A percentile compares a stretch with the other conserved stretches of the same genome.
phyloP scores from a whole-genome alignment of 2,888 invertebrate species.

The Phaedon cochleariae region DNA sequence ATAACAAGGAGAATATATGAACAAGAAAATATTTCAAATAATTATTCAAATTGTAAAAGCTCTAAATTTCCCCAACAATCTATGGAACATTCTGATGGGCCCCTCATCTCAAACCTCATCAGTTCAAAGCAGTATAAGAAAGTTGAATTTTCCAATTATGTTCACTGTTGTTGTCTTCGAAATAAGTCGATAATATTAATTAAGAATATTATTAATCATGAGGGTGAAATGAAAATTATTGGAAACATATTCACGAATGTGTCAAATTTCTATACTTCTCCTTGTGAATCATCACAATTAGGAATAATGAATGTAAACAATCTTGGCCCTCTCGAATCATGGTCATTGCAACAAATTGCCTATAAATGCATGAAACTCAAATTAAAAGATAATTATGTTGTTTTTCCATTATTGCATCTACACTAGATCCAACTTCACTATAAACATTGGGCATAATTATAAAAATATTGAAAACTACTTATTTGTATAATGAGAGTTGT shows the following conservation, averaged over 20 bases:
- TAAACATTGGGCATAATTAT: not conserved
- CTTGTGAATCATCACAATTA: conserved; percentile 5
- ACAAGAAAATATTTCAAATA: conserved; percentile 2
- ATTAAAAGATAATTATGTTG: conserved; percentile 3
- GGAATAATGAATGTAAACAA: not conserved
- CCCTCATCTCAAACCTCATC: not conserved
- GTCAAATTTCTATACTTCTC: conserved; percentile 5
- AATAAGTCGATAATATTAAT: not conserved
- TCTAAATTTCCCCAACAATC: not conserved
- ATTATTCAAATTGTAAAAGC: not conserved
- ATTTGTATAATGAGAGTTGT: too few species aligned
- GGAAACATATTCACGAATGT: not conserved
- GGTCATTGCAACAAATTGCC: conserved; percentile 2
- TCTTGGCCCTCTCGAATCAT: conserved; percentile 3
- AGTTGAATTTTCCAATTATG: not conserved
- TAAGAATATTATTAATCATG: not conserved
- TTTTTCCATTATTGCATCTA: not conserved
- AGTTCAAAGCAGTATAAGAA: conserved; percentile 5
- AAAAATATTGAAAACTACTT: too few species aligned
- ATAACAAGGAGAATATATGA: conserved; percentile 15
- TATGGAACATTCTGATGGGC: conserved; percentile 7
- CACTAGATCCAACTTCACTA: too few species aligned
- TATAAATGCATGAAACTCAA: conserved; percentile 13
- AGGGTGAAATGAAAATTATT: conserved; percentile 1
- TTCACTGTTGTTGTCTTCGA: conserved; percentile 10